Conservation (phyloP, 2,113 vertebrate species). For the Protomyctophum bolini region DNA sequence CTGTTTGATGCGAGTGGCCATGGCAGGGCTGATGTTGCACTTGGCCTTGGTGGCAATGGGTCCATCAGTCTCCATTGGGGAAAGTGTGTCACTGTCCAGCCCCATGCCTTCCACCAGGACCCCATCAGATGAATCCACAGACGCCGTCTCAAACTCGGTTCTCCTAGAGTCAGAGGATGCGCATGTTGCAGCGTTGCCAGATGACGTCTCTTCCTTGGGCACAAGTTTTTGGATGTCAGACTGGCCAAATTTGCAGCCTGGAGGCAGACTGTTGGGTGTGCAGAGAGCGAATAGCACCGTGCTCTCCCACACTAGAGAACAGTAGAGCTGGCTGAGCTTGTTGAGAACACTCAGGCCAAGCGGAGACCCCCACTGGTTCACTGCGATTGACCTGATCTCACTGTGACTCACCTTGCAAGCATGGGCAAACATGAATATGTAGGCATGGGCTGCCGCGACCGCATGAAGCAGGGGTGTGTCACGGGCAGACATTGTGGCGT, state of each 20-base stretch:
- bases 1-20: conserved; percentile 94
- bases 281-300: conserved; percentile 93
- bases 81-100: conserved; percentile 88
- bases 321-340: conserved; percentile 94
- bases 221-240: conserved; percentile 95
- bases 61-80: conserved; percentile 95
- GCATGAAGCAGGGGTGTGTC: conserved; percentile 92
- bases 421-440: conserved; percentile 98
- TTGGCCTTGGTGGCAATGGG: conserved; percentile 87
- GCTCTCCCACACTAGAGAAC: conserved; percentile 96
- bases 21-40: conserved; percentile 92
- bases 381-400: conserved; percentile 93
- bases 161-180: conserved; percentile 79
- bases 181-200: conserved; percentile 57
- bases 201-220: conserved; percentile 90
- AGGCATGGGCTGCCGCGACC: conserved; percentile 92
- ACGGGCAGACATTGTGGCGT: conserved; percentile 91
- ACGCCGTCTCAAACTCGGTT: conserved; percentile 81
- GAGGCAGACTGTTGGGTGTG: conserved; percentile 93
- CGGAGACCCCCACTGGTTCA: conserved; percentile 96
- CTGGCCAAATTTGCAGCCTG: conserved; percentile 94
- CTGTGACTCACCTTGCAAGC: conserved; percentile 96
- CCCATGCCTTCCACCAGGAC: conserved; percentile 91
- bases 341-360: conserved; percentile 90
- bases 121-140: conserved; percentile 85